Percentiles rank a stretch among this genome's conserved stretches.
These are phyloP conservation scores for Geophilus truncorum DNA, from an alignment of 2,888 invertebrate species.

Conservation along the genomic window DNA sequence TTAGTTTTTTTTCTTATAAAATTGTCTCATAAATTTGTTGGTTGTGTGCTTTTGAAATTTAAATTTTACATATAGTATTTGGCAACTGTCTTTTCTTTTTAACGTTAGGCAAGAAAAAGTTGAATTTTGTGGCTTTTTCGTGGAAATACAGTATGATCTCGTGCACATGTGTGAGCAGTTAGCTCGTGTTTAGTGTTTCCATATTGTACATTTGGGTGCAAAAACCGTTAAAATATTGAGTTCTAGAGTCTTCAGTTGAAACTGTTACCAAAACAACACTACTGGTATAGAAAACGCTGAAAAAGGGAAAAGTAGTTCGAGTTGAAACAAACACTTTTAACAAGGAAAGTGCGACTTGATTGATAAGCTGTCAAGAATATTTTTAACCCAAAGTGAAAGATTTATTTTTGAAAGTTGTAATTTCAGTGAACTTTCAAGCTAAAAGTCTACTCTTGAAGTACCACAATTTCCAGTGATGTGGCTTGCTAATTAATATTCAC, in stretches of 20 bases:
- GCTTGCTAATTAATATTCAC: neutral
- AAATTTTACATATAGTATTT: neutral
- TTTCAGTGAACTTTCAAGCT: neutral
- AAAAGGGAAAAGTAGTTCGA: neutral
- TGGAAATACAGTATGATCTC: neutral
- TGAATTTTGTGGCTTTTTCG: neutral
- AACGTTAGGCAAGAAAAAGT: no score
- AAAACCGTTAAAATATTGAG: neutral
- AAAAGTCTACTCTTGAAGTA: neutral
- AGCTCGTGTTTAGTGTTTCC: neutral
- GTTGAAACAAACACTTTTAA: neutral
- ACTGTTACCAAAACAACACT: neutral
- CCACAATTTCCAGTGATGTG: neutral
- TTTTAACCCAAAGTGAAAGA: neutral
- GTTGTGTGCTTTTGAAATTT: neutral
- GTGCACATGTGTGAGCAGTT: neutral
- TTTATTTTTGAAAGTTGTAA: no score
- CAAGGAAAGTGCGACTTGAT: neutral
- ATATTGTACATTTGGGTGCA: neutral
- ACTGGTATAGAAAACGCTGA: neutral
- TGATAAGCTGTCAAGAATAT: neutral
- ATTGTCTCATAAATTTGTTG: neutral
- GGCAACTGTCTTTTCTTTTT: no score
- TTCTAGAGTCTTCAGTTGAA: neutral
- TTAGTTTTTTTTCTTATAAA: neutral